Evolutionary conservation across 2,888 invertebrate species (phyloP), one percentile per base, ranked within the genome.

Genomic region (Aporophyla lueneburgensis): DNA sequence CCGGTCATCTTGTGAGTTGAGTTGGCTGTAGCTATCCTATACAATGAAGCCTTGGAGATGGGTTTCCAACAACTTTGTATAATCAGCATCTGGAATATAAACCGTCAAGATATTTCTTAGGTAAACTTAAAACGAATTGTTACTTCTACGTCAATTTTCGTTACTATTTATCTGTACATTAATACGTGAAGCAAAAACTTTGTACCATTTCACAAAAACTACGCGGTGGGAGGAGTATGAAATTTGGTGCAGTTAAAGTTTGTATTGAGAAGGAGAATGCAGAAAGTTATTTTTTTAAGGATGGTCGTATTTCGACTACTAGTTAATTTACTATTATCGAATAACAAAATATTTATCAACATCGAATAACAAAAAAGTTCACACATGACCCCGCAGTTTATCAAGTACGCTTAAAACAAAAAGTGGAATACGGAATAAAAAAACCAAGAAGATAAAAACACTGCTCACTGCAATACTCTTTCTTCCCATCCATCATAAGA

Each of bases 401-500:
- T 24, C 12, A n/a, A 54, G 54, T n/a, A 46, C 43, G 12, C 43
- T 46, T 24, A 24, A 12, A 56, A 56, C 56, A 58, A 58, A 58
- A 24, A 24, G 7, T 27, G 16, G 27, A 58, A 27, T 3, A 24
- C 4, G 9, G 9, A 59, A 19, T 33, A 1, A 27, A 19, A 27
- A 59, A 12, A 33, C 10, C 4, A 27, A n/a, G 27, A 33, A 14
- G 10, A 33, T 5, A 14, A 58, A 51, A 27, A 6, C 12, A 21
- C 10, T 9, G 0, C 7, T 33, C 19, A 19, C 53, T 63, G 46
- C 49, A 54, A 71, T 78, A 63, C 12, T 56, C 21, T 68, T 56
- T 27, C 21, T 7, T 33, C 1, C 12, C 67, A 79, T 82, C 69
- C 27, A 66, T 70, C 71, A 56, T 27, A 83, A 72, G 78, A 82